phyloP scores from a whole-genome alignment of 1,140 invertebrate genomes.

The Ectropis grisescens region DNA sequence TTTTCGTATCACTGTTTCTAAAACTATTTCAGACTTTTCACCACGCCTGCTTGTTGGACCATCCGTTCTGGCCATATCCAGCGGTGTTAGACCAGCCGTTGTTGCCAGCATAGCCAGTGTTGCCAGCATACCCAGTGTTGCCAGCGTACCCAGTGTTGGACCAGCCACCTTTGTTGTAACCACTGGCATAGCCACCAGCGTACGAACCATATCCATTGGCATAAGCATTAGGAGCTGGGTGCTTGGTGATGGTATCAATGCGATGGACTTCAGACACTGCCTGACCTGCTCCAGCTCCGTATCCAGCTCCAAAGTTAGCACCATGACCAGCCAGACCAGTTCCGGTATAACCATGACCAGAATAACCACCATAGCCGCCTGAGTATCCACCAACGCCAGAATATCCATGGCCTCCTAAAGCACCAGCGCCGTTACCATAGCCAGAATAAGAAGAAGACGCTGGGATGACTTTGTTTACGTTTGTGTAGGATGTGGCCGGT shows the following conservation, averaged over 20 bases:
- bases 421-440: constrained; percentile 2
- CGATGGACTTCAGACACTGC: constrained; percentile 1
- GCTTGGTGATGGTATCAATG: too few species aligned
- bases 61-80: too few species aligned
- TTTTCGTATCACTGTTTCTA: background rate
- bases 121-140: constrained; percentile 6
- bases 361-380: constrained; percentile 2
- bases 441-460: background rate
- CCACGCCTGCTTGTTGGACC: constrained; percentile 9
- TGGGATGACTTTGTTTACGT: constrained; percentile 11
- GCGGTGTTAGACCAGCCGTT: constrained; percentile 1
- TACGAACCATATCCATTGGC: too few species aligned
- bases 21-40: background rate
- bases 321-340: too few species aligned
- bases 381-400: background rate
- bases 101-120: background rate
- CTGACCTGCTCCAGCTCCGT: constrained; percentile 4
- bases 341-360: background rate
- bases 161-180: constrained; percentile 1
- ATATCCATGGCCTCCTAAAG: background rate
- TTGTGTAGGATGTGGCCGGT: constrained; percentile 11
- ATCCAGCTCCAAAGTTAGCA: constrained; percentile 1
- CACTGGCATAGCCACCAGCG: constrained; percentile 5
- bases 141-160: background rate
- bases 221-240: too few species aligned